These are phyloP conservation scores for Pterocles orientalis DNA, from an alignment of 2,113 vertebrate genomes.

Conservation along the genomic window DNA sequence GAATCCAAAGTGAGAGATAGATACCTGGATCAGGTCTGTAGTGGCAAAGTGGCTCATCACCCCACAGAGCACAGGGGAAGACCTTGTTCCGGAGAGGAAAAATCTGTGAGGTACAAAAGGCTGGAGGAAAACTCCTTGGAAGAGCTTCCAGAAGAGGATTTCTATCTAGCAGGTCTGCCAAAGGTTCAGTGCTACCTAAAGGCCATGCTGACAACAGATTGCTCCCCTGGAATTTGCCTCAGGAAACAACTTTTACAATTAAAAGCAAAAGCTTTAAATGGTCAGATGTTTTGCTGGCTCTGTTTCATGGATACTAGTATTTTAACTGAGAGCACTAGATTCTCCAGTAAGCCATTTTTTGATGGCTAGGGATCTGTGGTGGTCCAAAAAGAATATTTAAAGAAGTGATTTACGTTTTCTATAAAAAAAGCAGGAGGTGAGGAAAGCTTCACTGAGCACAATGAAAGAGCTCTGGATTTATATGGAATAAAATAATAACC, in stretches of 20 bases:
- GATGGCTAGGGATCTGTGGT: not conserved
- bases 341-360: not conserved
- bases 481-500: slow-evolving; percentile 48
- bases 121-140: not conserved
- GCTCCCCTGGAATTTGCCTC: not conserved
- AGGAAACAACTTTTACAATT: not conserved
- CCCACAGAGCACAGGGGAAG: not conserved
- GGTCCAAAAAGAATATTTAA: slow-evolving; percentile 7
- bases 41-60: not conserved
- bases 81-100: not conserved
- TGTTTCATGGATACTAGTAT: not conserved
- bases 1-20: not conserved
- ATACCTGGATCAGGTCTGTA: not conserved
- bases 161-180: not conserved
- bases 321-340: not conserved
- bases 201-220: not conserved
- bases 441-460: slow-evolving; percentile 26
- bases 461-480: slow-evolving; percentile 21
- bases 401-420: slow-evolving; percentile 17
- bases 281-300: not conserved
- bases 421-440: not conserved
- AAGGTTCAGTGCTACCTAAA: not conserved
- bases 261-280: not conserved
- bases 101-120: not conserved
- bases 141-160: not conserved